phyloP scores from a whole-genome alignment of 2,888 invertebrate genomes.

The Endotricha flammealis region DNA sequence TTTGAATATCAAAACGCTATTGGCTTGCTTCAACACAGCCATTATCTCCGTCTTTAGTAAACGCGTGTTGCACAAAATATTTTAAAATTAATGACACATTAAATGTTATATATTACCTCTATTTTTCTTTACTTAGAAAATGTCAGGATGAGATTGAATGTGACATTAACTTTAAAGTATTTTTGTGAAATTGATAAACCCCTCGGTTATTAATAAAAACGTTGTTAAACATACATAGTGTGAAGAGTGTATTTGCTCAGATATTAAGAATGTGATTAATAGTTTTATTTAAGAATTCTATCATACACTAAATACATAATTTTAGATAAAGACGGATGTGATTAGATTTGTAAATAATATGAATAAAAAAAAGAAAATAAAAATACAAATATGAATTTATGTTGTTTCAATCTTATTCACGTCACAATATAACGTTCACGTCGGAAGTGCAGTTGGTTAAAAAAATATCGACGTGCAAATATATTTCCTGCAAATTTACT shows the following conservation, averaged over 20 bases:
- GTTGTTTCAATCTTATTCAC: too few species aligned
- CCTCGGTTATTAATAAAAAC: constrained; percentile 9
- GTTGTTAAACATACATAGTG: constrained; percentile 25
- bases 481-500: too few species aligned
- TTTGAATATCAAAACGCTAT: too few species aligned
- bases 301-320: constrained; percentile 45
- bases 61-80: too few species aligned
- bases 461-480: too few species aligned
- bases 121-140: too few species aligned
- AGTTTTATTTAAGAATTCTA: constrained; percentile 43
- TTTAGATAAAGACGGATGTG: constrained; percentile 69
- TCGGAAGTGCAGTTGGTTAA: too few species aligned
- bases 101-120: too few species aligned
- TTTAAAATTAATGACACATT: too few species aligned
- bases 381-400: constrained; percentile 32
- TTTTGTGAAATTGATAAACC: constrained; percentile 22
- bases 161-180: neutral
- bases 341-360: constrained; percentile 77
- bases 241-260: constrained; percentile 30
- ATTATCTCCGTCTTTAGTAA: too few species aligned
- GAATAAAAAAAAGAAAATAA: constrained; percentile 51
- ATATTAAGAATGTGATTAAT: constrained; percentile 36
- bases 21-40: too few species aligned
- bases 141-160: neutral
- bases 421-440: too few species aligned